Evolutionary conservation across 2,888 invertebrate species (phyloP), one percentile per base, ranked within the genome.

Genomic region (Molanna angustata): DNA sequence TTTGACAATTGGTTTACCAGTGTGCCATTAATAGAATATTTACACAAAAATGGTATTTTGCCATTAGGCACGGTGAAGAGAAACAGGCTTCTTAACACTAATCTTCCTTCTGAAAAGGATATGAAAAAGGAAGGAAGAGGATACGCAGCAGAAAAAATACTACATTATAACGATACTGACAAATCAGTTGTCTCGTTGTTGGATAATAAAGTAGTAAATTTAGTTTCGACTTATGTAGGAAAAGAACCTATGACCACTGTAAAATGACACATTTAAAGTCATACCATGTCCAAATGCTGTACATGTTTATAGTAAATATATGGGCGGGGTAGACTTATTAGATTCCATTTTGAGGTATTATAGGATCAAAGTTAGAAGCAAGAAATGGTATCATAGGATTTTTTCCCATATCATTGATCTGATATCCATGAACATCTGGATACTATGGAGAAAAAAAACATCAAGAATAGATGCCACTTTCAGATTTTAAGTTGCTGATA

Each of bases 1-100:
- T 35, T 35, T 35, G 35, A 35, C 35, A 35, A 35, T 35, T 35
- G 35, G 35, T 35, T 35, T 13, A 35, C 35, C 13, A 13, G 35
- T 35, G 35, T 35, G 35, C 35, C 35, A 35, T 35, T 35, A 14
- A 6, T 35, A 11, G 35, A 11, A 13, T 13, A 9, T 14, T 35
- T 35, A 13, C 4, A 35, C 13, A 13, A 35, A 35, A 35, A 13
- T 11, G 35, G 35, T 6, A 13, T 35, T 35, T 6, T 13, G 6
- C 13, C 35, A 11, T 13, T 35, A 6, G 35, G 35, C 9, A 35
- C 35, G 6, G 13, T 35, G 6, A 6, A 13, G 35, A 35, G 35
- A n/a, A 35, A 35, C 13, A 11, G 13, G 13, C 13, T 35, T 9
- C 35, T 4, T 11, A 13, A 13, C 13, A 11, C 13, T 11, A 35